Evolutionary conservation across 2,888 invertebrate species (phyloP), one percentile per base, ranked within the genome.

Genomic region (Lutraria lutraria): DNA sequence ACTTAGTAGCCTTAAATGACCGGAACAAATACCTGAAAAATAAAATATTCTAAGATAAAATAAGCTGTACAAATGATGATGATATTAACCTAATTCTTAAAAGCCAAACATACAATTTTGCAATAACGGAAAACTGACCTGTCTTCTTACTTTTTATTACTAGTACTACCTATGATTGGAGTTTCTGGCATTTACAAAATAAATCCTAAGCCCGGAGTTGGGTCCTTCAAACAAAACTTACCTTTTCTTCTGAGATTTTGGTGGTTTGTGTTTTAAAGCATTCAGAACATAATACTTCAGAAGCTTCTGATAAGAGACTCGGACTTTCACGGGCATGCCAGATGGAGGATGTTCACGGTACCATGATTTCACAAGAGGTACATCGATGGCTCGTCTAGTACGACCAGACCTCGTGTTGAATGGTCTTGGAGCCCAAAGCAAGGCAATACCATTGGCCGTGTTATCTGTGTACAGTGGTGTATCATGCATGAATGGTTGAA

Each of bases 1-100:
- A 99, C 97, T 99, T 99, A 0, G 99, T 99, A 0, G 99, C 98
- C 97, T 99, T 99, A 97, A 99, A 99, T 0, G 99, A 99, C 54
- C 99, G 98, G 98, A 99, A 99, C 81, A 99, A 97, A 96, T 99
- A 99, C 89, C 98, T 98, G 91, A n/a, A 94, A 68, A 89, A n/a
- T n/a, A 89, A 80, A 53, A 52, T 43, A 43, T 43, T 43, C 43
- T 4, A 2, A 43, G 43, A 4, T 43, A 43, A 43, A 43, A 43
- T 43, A 43, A 43, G 8, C 43, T 43, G 4, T 43, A 43, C 43
- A 43, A 43, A 43, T 8, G 4, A 4, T 43, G 43, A 43, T 43
- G 8, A 8, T 43, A 43, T 43, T 43, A n/a, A n/a, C n/a, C 43
- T 43, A 43, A 4, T 43, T 43, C 4, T 43, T 43, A 4, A 8